Evolutionary conservation across 1,140 invertebrate genomes (phyloP).

Genomic region (Hycleus phaleratus): DNA sequence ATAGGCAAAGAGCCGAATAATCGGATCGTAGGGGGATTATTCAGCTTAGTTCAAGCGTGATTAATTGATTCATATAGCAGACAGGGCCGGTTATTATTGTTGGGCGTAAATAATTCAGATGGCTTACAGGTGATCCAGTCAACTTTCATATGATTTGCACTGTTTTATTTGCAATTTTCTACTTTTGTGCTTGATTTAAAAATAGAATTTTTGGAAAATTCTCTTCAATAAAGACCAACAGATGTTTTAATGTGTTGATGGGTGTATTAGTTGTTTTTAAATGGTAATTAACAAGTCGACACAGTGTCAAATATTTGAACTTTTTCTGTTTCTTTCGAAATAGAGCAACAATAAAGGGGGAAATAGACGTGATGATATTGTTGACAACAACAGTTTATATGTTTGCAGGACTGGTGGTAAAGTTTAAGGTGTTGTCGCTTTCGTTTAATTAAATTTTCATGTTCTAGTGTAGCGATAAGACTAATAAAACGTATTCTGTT

Average conservation of each 20-base stretch:
- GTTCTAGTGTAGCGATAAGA: conserved; percentile 1
- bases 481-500: background rate
- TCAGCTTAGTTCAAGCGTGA: conserved; percentile 31
- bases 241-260: background rate
- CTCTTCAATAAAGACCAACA: no score
- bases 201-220: no score
- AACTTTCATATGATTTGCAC: conserved; percentile 8
- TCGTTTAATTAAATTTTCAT: background rate
- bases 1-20: conserved; percentile 32
- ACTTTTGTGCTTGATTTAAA: no score
- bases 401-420: background rate
- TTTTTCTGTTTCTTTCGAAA: background rate
- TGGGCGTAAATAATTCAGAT: conserved; percentile 31
- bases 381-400: background rate
- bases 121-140: conserved; percentile 29
- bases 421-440: background rate
- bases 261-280: conserved; percentile 3
- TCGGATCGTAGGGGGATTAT: conserved; percentile 34
- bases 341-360: no score
- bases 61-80: conserved; percentile 36
- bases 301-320: conserved; percentile 1
- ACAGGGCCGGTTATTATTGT: conserved; percentile 30
- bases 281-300: conserved; percentile 3
- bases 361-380: no score
- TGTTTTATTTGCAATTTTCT: background rate